These are phyloP conservation scores for Pomatorhinus ruficollis DNA, from an alignment of 2,113 vertebrate species.

Conservation along the genomic window DNA sequence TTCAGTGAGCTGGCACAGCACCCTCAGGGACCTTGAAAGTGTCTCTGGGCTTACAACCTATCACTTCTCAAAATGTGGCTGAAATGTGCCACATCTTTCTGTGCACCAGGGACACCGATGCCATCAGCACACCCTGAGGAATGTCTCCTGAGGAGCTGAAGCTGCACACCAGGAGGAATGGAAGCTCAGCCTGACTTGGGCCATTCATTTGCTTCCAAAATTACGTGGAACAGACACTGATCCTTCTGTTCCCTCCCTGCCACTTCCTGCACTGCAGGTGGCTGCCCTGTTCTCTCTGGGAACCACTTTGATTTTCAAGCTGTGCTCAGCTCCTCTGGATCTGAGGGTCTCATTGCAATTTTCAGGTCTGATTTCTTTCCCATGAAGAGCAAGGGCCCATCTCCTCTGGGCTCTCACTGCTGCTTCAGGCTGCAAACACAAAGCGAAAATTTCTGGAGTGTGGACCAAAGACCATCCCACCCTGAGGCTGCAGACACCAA, in stretches of 20 bases:
- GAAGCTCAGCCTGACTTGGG: background rate
- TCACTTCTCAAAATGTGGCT: background rate
- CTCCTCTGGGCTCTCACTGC: background rate
- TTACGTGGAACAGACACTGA: background rate
- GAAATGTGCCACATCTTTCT: background rate
- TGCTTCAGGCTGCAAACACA: background rate
- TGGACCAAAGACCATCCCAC: background rate
- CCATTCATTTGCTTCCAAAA: background rate
- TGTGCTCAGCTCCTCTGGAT: background rate
- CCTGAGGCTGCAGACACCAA: background rate
- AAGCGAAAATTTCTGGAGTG: background rate
- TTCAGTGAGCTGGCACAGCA: background rate
- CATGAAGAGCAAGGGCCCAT: accelerated
- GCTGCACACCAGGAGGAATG: background rate
- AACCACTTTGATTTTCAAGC: background rate
- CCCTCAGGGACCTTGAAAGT: background rate
- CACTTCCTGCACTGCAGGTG: background rate
- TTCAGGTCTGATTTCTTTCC: background rate
- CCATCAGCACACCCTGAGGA: background rate
- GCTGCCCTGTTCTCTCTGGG: background rate
- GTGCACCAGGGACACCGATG: background rate
- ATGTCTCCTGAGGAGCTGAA: background rate
- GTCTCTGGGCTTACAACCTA: background rate
- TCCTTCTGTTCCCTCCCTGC: background rate
- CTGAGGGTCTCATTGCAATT: background rate